A percentile compares a stretch with the other conserved stretches of the same genome.
Conservation (phyloP, 2,888 invertebrate species). For the Drosophila pseudotakahashii region DNA sequence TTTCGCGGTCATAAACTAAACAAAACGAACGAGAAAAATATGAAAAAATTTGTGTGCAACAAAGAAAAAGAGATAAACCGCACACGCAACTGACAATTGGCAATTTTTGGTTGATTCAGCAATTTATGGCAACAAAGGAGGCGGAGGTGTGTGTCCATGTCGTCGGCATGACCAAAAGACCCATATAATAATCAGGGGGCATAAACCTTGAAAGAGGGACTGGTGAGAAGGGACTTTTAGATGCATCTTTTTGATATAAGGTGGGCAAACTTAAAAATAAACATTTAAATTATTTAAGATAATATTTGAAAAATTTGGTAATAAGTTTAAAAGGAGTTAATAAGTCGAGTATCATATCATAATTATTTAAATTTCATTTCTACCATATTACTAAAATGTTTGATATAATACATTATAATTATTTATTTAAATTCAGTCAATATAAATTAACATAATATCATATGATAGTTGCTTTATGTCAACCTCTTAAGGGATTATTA, state of each 20-base stretch:
- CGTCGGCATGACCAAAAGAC: constrained; percentile 71
- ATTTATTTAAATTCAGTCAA: too few species aligned
- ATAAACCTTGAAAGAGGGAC: not conserved
- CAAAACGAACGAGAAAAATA: constrained; percentile 30
- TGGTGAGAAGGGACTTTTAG: not conserved
- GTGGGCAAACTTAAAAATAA: too few species aligned
- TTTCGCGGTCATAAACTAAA: constrained; percentile 46
- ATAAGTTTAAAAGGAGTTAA: too few species aligned
- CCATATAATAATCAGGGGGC: constrained; percentile 38
- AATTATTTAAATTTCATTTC: too few species aligned
- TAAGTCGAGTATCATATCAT: too few species aligned
- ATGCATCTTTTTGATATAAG: too few species aligned
- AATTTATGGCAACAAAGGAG: constrained; percentile 57
- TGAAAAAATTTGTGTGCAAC: constrained; percentile 30
- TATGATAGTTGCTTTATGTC: too few species aligned
- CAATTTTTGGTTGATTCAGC: constrained; percentile 72
- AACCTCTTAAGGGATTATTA: too few species aligned
- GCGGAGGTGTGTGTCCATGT: constrained; percentile 26
- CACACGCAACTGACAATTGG: constrained; percentile 63
- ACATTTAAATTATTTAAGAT: not conserved
- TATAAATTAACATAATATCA: too few species aligned
- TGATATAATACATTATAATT: too few species aligned
- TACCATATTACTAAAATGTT: too few species aligned
- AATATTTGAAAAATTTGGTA: not conserved
- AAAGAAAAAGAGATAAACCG: constrained; percentile 20